Evolutionary conservation across 2,888 invertebrate genomes (phyloP), one percentile per base, ranked within the genome.

Genomic region (Agrotis ipsilon): DNA sequence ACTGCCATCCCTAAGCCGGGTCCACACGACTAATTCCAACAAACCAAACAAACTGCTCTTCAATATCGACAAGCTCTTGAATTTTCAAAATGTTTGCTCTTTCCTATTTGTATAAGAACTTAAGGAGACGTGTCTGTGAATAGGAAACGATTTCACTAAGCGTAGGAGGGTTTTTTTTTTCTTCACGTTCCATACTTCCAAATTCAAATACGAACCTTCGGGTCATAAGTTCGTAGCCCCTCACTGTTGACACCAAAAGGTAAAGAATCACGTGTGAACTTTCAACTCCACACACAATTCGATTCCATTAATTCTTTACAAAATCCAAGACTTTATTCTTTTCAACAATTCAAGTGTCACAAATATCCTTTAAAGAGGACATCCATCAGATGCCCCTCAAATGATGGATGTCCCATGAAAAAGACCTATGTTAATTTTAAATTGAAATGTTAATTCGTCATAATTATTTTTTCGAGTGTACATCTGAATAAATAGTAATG

Each of bases 331-430:
- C 83, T 87, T 88, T 87, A 92, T 94, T 94, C 91, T 93, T 89
- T 86, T 86, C 81, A 88, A 86, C 92, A 90, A 92, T 95, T 94
- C 93, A 92, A 93, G 93, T 94, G 95, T 94, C 94, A 94, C 94
- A 94, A 95, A 95, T 93, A 92, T 91, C 88, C 89, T 87, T 39
- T 86, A 75, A 87, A 86, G 46, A 87, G 82, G 72, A 83, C 89
- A 91, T 92, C 90, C 92, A 93, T 94, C 93, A 92, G 82, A 72
- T 87, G 87, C 84, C 88, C 86, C 84, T 78, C 78, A 83, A 87
- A 86, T 95, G 96, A 95, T 93, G 92, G 94, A 96, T 96, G 79
- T 89, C 77, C 81, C 86, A 92, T 94, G 93, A 94, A 96, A 94
- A 88, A 88, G 88, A 93, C 91, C 89, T 94, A 95, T 96, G 94